These are phyloP conservation scores for Digitonthophagus gazella DNA, from an alignment of 2,888 invertebrate species.

Conservation along the genomic window DNA sequence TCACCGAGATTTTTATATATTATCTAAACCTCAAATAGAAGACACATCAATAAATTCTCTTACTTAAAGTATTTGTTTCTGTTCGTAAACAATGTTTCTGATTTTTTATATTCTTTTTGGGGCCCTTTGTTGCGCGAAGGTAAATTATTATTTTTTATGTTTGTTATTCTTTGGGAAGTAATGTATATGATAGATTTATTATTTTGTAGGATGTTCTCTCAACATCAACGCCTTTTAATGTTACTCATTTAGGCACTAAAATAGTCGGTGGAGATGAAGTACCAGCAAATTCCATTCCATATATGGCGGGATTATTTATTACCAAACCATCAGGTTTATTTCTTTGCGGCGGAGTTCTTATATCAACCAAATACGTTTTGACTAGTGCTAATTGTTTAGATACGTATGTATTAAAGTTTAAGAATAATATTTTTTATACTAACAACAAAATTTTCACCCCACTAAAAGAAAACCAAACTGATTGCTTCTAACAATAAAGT, in stretches of 20 bases:
- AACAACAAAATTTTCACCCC: too few species aligned
- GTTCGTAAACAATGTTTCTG: neutral
- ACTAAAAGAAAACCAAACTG: too few species aligned
- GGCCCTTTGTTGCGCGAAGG: neutral
- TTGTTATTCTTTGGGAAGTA: too few species aligned
- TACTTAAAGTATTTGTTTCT: neutral
- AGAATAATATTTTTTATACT: constrained; percentile 2
- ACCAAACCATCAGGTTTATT: constrained; percentile 42
- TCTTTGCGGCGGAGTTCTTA: constrained; percentile 56
- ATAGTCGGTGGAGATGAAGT: constrained; percentile 22
- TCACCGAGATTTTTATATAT: too few species aligned
- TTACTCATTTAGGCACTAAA: neutral
- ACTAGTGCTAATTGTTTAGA: constrained; percentile 55
- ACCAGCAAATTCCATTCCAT: constrained; percentile 16
- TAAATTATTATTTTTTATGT: neutral
- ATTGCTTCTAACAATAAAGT: too few species aligned
- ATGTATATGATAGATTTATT: neutral
- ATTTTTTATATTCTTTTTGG: neutral
- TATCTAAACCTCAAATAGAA: too few species aligned
- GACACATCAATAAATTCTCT: too few species aligned
- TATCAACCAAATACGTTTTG: constrained; percentile 53
- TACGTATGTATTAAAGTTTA: constrained; percentile 5
- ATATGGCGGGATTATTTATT: neutral
- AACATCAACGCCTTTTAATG: neutral
- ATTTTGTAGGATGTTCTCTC: neutral